Evolutionary conservation across 2,113 vertebrate genomes (phyloP), one percentile per base, ranked within the genome.

Genomic region (Corydoras maculifer): DNA sequence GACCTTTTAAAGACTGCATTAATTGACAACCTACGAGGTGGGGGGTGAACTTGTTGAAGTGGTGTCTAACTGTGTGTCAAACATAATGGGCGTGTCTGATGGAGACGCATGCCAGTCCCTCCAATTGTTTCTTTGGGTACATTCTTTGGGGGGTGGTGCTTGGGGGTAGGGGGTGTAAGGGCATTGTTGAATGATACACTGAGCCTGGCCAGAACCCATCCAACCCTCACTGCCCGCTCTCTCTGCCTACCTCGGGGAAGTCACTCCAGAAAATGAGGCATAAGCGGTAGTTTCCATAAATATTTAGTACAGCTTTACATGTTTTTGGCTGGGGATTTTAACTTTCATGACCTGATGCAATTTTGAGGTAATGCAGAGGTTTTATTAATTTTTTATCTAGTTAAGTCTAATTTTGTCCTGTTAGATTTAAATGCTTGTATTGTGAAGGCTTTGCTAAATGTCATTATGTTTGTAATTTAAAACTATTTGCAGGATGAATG

Each of bases 171-270:
- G 69, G 62, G 65, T 62, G 58, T 30, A 43, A 30, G 43, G 55
- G 30, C 65, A 64, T 78, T 78, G 72, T 68, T 78, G 55, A 72
- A 64, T 68, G 76, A 74, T 30, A 63, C 58, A 1, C 35, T 53
- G 72, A 70, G 76, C 59, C 63, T 68, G 68, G 8, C 64, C 62
- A 61, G 62, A 60, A 60, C 5, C 13, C 53, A 18, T 32, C 15
- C 43, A 43, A 54, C 13, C n/a, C 64, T 73, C 57, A 43, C 58
- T 68, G 49, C 50, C 25, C 62, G 72, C 49, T 43, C 6, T 25
- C 32, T 58, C n/a, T 65, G 14, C 11, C 9, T 30, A 9, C 18
- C 9, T 30, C 43, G 18, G 58, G 25, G 30, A 43, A 43, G 18
- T 53, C 51, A 53, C 35, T 43, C 35, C 35, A 43, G 35, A 5